Evolutionary conservation across 2,797 vertebrate species (phyloP).

Genomic region (Eremophila alpestris): DNA sequence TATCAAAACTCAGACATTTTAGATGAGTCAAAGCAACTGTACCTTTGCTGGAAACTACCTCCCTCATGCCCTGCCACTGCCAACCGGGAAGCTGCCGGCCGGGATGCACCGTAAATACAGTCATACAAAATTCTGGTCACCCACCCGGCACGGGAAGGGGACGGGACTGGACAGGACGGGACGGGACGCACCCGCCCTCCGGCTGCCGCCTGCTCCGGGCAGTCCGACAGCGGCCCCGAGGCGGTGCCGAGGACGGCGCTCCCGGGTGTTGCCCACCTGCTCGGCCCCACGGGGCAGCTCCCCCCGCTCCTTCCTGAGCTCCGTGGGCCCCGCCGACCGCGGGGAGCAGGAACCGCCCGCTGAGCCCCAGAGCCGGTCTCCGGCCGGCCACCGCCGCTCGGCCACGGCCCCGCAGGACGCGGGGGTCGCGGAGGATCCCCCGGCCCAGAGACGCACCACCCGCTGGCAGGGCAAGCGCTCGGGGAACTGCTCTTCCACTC

Average conservation of each 20-base stretch:
- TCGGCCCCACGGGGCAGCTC: neutral
- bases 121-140: accelerated
- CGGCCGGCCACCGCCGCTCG: neutral
- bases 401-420: neutral
- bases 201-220: neutral
- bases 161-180: neutral
- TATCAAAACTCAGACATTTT: neutral
- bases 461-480: neutral
- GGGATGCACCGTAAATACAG: neutral
- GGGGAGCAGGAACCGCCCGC: neutral
- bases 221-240: neutral
- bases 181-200: neutral
- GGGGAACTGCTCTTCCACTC: neutral
- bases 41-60: neutral
- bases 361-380: neutral
- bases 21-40: neutral
- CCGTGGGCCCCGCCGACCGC: neutral
- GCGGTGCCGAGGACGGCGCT: neutral
- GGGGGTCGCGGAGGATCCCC: too few relatives aligned
- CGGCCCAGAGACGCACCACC: neutral
- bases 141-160: neutral
- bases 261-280: neutral
- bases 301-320: neutral
- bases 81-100: neutral
- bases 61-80: neutral